Base-by-base conservation (phyloP, 1,140 invertebrate species). In the Musca vetustissima region DNA sequence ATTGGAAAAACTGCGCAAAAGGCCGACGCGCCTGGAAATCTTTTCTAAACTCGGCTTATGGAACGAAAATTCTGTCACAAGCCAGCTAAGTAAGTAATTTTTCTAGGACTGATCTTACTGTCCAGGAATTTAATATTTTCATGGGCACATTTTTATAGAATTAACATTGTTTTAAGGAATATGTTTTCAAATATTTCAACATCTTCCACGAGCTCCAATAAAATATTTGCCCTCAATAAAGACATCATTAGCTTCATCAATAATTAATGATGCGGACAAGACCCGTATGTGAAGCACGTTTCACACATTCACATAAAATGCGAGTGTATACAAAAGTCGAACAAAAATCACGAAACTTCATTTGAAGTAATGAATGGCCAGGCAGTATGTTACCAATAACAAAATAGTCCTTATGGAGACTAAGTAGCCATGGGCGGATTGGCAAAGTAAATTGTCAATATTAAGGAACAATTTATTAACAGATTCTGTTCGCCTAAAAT, bases 191-290 rank as follows among this genome's bases (percentile, higher is more conserved):
- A n/a, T 43, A 43, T 43, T 43, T 43, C 2, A 43, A 43, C 13
- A 8, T 11, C 36, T 43, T 9, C 13, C 36, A 43, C 36, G 36
- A 8, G 13, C 11, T 7, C 73, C 69, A 66, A 70, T 69, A 69
- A 48, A 68, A 71, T 68, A 47, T 36, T 15, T 48, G n/a, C n/a
- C 25, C 64, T 17, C 79, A 80, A 80, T 78, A 76, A 78, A 80
- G 76, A 79, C 69, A 72, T 70, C 78, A 73, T 70, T 76, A 79
- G 72, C 64, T 53, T 70, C 66, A 70, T 67, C 70, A 78, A 80
- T 80, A 80, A 80, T 80, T 80, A 80, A 80, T 80, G 78, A 74
- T 70, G 74, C 73, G 75, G 78, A 80, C 78, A 80, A 80, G 78
- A 76, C 74, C 75, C 65, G 73, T 72, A 72, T 72, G 69, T 71